Conservation (phyloP, 2,888 invertebrate species). For the Leptinotarsa peninsularis region DNA sequence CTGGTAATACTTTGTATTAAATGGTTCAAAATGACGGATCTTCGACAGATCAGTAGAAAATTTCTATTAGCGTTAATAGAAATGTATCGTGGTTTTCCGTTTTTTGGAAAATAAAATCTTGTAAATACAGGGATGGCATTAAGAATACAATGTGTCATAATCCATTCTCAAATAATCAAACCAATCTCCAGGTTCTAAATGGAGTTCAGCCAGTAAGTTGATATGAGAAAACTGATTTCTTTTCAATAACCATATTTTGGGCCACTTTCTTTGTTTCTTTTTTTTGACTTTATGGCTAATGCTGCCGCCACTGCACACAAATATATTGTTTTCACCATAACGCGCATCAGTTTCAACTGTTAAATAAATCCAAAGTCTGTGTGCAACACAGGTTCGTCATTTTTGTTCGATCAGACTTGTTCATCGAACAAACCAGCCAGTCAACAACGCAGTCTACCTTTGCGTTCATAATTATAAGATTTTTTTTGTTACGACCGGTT, state of each 20-base stretch:
- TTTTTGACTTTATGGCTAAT: not conserved
- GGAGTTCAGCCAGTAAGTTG: slow-evolving; percentile 32
- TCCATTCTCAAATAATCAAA: slow-evolving; percentile 50
- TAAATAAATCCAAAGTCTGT: not conserved
- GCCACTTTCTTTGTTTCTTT: slow-evolving; percentile 1
- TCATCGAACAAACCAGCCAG: not conserved
- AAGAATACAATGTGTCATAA: slow-evolving; percentile 23
- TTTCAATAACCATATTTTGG: slow-evolving; percentile 32
- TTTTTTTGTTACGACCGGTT: too few relatives aligned
- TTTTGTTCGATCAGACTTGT: not conserved
- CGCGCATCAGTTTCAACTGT: slow-evolving; percentile 1
- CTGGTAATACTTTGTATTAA: not conserved
- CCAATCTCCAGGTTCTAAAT: slow-evolving; percentile 45
- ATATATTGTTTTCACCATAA: not conserved
- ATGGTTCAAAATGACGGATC: slow-evolving; percentile 12
- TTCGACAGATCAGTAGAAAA: slow-evolving; percentile 19
- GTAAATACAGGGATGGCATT: not conserved
- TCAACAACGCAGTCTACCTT: not conserved
- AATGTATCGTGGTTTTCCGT: slow-evolving; percentile 13
- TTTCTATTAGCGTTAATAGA: slow-evolving; percentile 6
- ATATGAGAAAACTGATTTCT: slow-evolving; percentile 28
- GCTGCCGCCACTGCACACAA: not conserved
- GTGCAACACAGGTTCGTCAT: not conserved
- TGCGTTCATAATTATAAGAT: too few relatives aligned
- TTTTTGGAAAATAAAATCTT: not conserved